Conservation (phyloP, 1,140 invertebrate species). For the Oryzaephilus surinamensis region DNA sequence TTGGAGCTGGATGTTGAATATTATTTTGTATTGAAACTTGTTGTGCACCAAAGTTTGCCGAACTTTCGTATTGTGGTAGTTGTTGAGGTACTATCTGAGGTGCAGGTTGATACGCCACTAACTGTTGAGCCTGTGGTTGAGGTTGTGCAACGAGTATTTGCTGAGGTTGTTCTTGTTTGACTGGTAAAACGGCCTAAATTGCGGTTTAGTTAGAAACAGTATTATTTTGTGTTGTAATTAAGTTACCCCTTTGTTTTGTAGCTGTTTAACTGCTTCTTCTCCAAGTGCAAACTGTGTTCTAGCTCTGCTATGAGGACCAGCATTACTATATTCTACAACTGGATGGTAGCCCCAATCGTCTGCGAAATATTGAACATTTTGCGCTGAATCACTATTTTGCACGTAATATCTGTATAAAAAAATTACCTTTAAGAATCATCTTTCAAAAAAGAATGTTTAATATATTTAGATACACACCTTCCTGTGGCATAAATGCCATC, state of each 20-base stretch:
- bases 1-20: neutral
- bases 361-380: conserved; percentile 47
- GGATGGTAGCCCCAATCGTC: conserved; percentile 55
- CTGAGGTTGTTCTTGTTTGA: conserved; percentile 2
- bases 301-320: conserved; percentile 34
- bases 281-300: conserved; percentile 44
- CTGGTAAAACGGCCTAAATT: neutral
- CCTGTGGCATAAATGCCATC: conserved; percentile 43
- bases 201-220: neutral
- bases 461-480: conserved; percentile 34
- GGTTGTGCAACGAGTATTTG: conserved; percentile 2
- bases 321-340: conserved; percentile 42
- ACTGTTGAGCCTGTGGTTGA: neutral
- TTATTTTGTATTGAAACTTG: neutral
- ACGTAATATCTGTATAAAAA: conserved; percentile 26
- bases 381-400: conserved; percentile 25
- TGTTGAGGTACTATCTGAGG: neutral
- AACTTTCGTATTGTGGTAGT: neutral
- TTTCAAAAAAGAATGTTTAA: neutral
- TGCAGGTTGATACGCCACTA: conserved; percentile 1
- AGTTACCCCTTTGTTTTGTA: conserved; percentile 2
- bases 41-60: neutral
- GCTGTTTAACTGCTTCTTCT: conserved; percentile 38
- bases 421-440: too few species aligned
- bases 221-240: neutral